Conservation (phyloP, 2,113 vertebrate species). For the Nothocercus julius region DNA sequence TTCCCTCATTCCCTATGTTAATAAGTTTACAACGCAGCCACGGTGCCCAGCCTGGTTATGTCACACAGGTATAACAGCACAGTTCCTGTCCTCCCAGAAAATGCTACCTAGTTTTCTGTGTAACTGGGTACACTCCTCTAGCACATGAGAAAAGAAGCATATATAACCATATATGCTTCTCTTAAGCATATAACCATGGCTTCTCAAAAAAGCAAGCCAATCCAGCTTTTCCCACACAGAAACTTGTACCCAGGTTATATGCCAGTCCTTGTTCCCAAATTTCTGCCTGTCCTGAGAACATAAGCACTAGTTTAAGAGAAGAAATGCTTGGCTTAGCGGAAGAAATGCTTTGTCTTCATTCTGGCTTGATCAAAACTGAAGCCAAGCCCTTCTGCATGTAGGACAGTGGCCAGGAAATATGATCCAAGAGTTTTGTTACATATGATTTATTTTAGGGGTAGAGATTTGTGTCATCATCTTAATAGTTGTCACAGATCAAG, state of each 20-base stretch:
- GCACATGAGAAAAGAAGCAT: not conserved
- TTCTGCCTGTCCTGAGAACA: not conserved
- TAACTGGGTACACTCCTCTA: not conserved
- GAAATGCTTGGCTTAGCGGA: not conserved
- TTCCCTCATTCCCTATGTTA: not conserved
- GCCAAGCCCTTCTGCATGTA: not conserved
- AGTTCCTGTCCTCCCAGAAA: not conserved
- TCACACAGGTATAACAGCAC: not conserved
- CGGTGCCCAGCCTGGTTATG: not conserved
- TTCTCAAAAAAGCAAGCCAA: not conserved
- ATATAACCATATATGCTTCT: not conserved
- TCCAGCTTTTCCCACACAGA: not conserved
- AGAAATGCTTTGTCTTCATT: not conserved
- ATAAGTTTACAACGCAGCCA: not conserved
- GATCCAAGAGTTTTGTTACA: not conserved
- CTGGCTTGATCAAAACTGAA: not conserved
- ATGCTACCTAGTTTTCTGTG: not conserved
- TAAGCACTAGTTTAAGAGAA: not conserved
- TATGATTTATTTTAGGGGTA: not conserved
- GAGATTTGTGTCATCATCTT: not conserved
- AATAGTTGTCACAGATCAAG: not conserved
- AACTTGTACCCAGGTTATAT: not conserved
- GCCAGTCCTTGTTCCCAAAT: not conserved
- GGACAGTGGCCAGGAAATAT: not conserved
- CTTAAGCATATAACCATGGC: not conserved